Evolutionary conservation across 2,888 invertebrate species (phyloP).

Genomic region (Hypsopygia costalis): DNA sequence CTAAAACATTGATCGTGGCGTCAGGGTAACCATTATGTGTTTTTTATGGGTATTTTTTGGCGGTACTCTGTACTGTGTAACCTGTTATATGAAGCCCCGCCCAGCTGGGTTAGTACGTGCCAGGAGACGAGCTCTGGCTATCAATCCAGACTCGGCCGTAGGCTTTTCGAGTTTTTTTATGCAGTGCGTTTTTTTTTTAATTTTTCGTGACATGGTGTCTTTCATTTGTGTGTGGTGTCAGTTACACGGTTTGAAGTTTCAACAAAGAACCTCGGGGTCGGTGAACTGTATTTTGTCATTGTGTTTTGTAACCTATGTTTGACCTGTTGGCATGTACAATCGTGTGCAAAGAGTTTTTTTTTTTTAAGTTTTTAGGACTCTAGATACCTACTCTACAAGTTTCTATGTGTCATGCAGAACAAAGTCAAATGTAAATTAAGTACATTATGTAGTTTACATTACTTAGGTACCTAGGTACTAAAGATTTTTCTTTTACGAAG

Average conservation of each 20-base stretch:
- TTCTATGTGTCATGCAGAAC: too few relatives aligned
- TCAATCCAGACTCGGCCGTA: slow-evolving; percentile 68
- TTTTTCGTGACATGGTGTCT: slow-evolving; percentile 61
- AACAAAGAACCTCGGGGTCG: slow-evolving; percentile 18
- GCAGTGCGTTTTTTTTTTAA: slow-evolving; percentile 53
- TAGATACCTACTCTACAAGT: too few relatives aligned
- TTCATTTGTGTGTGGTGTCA: slow-evolving; percentile 51
- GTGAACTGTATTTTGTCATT: slow-evolving; percentile 26
- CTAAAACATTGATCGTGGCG: slow-evolving; percentile 68
- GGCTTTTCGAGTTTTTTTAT: slow-evolving; percentile 56
- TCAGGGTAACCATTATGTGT: slow-evolving; percentile 75
- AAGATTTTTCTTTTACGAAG: too few relatives aligned
- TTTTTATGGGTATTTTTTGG: slow-evolving; percentile 80
- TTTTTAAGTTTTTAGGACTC: too few relatives aligned
- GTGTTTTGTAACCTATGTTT: slow-evolving; percentile 18
- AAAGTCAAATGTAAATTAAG: too few relatives aligned
- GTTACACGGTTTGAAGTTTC: slow-evolving; percentile 21
- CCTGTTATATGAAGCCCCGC: slow-evolving; percentile 72
- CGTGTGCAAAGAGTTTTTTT: slow-evolving; percentile 6
- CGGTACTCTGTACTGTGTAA: slow-evolving; percentile 70
- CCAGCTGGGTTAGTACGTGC: slow-evolving; percentile 56
- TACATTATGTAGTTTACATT: too few relatives aligned
- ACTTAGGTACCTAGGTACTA: too few relatives aligned
- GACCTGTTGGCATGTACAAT: slow-evolving; percentile 9
- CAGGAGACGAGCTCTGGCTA: slow-evolving; percentile 59